These are phyloP conservation scores for Coptodon bakossiorum DNA, from an alignment of 2,113 vertebrate species.

Conservation along the genomic window DNA sequence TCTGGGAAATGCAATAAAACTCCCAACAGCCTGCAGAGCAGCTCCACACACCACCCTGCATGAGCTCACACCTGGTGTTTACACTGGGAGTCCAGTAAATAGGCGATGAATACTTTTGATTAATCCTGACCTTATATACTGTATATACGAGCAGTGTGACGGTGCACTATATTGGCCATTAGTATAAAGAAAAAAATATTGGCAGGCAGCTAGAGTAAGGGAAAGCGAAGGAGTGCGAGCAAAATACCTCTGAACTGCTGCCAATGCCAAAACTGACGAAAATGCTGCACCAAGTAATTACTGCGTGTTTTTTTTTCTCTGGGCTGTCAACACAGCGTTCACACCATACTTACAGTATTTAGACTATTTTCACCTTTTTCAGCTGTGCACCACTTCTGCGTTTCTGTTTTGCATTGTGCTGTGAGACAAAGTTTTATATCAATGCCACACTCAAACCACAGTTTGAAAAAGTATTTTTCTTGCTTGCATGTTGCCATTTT, in stretches of 20 bases:
- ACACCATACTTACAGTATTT: background rate
- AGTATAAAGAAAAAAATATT: background rate
- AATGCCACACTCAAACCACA: background rate
- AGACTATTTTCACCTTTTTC: background rate
- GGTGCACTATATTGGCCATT: background rate
- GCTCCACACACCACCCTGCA: background rate
- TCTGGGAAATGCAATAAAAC: slow-evolving; percentile 53
- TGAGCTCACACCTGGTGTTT: slow-evolving; percentile 27
- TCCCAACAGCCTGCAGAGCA: background rate
- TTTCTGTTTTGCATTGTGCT: background rate
- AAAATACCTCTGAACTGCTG: background rate
- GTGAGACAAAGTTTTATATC: background rate
- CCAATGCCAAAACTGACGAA: background rate
- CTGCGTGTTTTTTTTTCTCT: background rate
- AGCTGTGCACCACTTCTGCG: background rate
- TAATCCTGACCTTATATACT: background rate
- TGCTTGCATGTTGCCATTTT: background rate
- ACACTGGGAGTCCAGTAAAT: background rate
- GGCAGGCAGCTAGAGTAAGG: background rate
- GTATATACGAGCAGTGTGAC: background rate
- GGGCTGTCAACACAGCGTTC: background rate
- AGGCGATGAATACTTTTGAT: background rate
- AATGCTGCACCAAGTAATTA: background rate
- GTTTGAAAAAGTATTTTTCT: background rate
- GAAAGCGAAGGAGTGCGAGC: background rate